Base-by-base conservation (phyloP, 1,140 invertebrate genomes). In the Acromyrmex echinatior region DNA sequence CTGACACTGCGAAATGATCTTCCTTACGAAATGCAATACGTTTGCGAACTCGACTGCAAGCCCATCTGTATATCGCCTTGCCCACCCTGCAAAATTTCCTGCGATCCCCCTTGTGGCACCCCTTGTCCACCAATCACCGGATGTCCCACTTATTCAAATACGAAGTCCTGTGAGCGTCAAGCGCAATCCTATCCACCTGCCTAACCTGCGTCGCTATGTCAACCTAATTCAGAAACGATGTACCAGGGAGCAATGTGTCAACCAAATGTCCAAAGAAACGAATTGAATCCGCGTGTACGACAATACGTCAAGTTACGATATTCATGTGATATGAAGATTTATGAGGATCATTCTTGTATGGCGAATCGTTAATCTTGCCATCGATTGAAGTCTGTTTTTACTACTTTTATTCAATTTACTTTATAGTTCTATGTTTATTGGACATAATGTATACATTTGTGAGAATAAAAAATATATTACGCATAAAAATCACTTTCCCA, bases 11-110 rank as follows among this genome's bases (percentile, higher is more conserved):
- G 88, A 71, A 92, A 89, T 68, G 91, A 91, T 51, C 73, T 91
- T 16, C 89, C 90, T 0, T 90, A 76, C 66, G 93, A 92, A 81
- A 92, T 91, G 93, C 92, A 92, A 66, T 93, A 93, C 82, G 89
- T 92, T 21, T 90, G 89, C 79, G 90, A 92, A 70, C 16, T 91
- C 9, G 92, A 92, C 53, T 93, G 91, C 74, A 93, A 92, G 68
- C 92, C 93, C 1, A 74, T 93, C 10, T 90, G 87, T 77, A 77
- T 91, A 31, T 87, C 89, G 63, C 74, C 92, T 7, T 90, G 84
- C n/a, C 86, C 84, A 21, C 79, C 87, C 1, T 90, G 90, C 60
- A 68, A 79, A 56, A 68, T 87, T 84, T 87, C 92, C 16, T 86
- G 88, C 31, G 74, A 70, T 56, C 21, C 81, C 3, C 21, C 81